Percentiles rank a stretch among this genome's conserved stretches.
Evolutionary conservation across 2,797 vertebrate species (phyloP).

Genomic region (Valencia hispanica): DNA sequence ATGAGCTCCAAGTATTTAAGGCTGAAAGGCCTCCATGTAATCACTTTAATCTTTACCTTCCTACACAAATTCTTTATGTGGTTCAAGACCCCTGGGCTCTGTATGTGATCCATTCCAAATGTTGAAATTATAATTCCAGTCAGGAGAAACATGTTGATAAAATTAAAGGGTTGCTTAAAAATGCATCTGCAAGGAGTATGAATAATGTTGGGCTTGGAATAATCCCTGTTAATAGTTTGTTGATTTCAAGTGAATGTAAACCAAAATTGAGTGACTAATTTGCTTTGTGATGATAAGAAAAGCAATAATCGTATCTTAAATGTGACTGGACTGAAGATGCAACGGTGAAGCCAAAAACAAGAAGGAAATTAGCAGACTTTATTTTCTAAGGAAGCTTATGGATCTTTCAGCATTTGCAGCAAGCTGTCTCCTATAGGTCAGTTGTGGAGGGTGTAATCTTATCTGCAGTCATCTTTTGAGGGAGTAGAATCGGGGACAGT

Average conservation of each 20-base stretch:
- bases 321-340: too few relatives aligned
- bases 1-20: too few relatives aligned
- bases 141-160: not conserved
- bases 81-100: not conserved
- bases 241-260: not conserved
- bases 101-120: not conserved
- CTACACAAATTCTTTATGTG: not conserved
- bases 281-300: not conserved
- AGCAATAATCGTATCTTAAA: too few relatives aligned
- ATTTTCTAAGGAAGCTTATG: not conserved
- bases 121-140: not conserved
- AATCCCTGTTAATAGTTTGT: not conserved
- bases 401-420: not conserved
- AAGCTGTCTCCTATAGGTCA: not conserved
- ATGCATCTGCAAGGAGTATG: not conserved
- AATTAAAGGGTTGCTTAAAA: not conserved
- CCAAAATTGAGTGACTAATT: not conserved
- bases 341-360: not conserved
- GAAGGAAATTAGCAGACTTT: not conserved
- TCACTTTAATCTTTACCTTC: not conserved
- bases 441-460: not conserved
- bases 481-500: not conserved
- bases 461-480: not conserved
- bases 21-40: not conserved
- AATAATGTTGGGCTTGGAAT: not conserved